phyloP scores from a whole-genome alignment of 2,888 invertebrate species.

The Parelbella ahira region DNA sequence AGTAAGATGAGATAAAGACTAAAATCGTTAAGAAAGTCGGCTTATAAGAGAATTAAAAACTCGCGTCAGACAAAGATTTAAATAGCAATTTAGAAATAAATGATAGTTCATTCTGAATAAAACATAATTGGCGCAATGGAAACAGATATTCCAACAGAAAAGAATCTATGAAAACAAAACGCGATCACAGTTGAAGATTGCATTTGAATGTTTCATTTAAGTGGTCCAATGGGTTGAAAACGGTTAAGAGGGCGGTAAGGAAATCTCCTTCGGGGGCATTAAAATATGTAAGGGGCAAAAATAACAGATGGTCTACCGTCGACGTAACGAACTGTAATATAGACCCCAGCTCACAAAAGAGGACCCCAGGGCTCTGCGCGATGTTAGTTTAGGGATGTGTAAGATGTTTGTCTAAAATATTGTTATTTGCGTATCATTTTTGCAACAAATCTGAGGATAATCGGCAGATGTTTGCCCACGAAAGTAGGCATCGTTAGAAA shows the following conservation, averaged over 20 bases:
- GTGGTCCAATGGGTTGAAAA: slow-evolving; percentile 65
- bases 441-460: slow-evolving; percentile 68
- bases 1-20: no score
- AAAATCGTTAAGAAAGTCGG: no score
- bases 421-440: slow-evolving; percentile 76
- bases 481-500: slow-evolving; percentile 47
- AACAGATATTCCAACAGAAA: slow-evolving; percentile 24
- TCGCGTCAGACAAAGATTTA: no score
- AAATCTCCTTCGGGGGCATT: slow-evolving; percentile 61
- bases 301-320: slow-evolving; percentile 70
- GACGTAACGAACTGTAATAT: slow-evolving; percentile 67
- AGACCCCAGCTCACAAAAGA: slow-evolving; percentile 51
- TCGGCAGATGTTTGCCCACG: slow-evolving; percentile 62
- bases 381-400: slow-evolving; percentile 68
- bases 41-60: no score
- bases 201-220: slow-evolving; percentile 68
- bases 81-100: no score
- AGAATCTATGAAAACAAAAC: slow-evolving; percentile 32
- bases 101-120: no score
- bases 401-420: slow-evolving; percentile 73
- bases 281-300: slow-evolving; percentile 75
- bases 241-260: slow-evolving; percentile 53
- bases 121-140: slow-evolving; percentile 19
- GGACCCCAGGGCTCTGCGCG: slow-evolving; percentile 51
- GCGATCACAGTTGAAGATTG: slow-evolving; percentile 50